Base-by-base conservation (phyloP, 1,140 invertebrate genomes). In the Pseudomyrmex concolor region DNA sequence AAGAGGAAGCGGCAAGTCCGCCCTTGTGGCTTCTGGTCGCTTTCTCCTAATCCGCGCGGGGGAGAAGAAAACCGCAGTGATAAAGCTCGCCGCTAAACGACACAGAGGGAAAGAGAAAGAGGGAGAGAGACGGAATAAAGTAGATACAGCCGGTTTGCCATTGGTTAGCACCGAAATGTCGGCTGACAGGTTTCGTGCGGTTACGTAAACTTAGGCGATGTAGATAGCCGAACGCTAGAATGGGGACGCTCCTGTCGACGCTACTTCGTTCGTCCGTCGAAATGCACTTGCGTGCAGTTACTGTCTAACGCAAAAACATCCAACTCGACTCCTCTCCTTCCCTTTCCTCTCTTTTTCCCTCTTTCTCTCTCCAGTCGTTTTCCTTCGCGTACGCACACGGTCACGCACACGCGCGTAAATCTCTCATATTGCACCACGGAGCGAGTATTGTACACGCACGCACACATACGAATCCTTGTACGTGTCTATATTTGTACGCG, bases 201-300 rank as follows among this genome's bases (percentile, higher is more conserved):
- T 94, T 93, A 93, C 90, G 92, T 93, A 93, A 94, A 93, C 90
- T 92, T 93, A 91, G 66, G 92, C 91, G 91, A 93, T 93, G 92
- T 90, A 91, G 90, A 93, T 93, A 91, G 91, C 87, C 90, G 78
- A 92, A 92, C 34, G 34, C 91, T 92, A 91, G 90, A 93, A 93
- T 91, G 91, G 91, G 93, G 91, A 91, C 91, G 89, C 86, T 91
- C 80, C 82, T 88, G 89, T 81, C 88, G 86, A 87, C 89, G 90
- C 91, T 88, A 87, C 89, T 90, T 90, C 90, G 90, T 91, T 89
- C 91, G 78, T 89, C 89, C 72, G 73, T 77, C 73, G 86, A 93
- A 93, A 92, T 92, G 89, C 90, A 91, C 84, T 90, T 85, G 91
- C 88, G 86, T 87, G 86, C 74, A 64, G 89, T 34, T 87, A 91